These are phyloP conservation scores for Agrotis segetum DNA, from an alignment of 2,888 invertebrate genomes.

Conservation along the genomic window DNA sequence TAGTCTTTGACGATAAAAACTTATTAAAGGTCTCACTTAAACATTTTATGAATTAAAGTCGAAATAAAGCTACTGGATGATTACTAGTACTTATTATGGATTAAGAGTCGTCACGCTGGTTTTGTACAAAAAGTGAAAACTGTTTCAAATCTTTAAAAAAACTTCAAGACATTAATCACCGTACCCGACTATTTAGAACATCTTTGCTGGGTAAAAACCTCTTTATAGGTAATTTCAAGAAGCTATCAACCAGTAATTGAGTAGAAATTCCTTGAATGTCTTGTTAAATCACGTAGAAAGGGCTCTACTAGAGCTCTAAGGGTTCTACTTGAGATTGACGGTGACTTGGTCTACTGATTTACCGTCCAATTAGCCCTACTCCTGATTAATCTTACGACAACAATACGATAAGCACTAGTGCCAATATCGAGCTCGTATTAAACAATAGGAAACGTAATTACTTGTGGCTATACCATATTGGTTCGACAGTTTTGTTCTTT, in stretches of 20 bases:
- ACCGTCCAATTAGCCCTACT: conserved; percentile 30
- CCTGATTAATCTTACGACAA: conserved; percentile 33
- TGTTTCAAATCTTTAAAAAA: too few species aligned
- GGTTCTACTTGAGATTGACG: background rate
- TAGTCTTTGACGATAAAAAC: too few species aligned
- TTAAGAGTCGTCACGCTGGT: too few species aligned
- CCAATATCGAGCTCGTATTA: conserved; percentile 18
- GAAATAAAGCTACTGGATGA: too few species aligned
- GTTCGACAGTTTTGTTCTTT: background rate
- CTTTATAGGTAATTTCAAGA: too few species aligned
- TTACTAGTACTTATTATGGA: too few species aligned
- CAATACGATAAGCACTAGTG: conserved; percentile 12
- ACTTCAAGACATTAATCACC: too few species aligned
- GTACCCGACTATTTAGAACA: too few species aligned
- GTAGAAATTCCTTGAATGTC: background rate
- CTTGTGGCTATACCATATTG: background rate
- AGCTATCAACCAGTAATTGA: background rate
- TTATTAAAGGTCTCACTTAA: too few species aligned
- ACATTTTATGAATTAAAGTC: too few species aligned
- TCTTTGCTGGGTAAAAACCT: too few species aligned
- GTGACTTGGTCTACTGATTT: conserved; percentile 13
- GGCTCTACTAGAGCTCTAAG: background rate
- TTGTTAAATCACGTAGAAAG: background rate
- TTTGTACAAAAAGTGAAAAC: too few species aligned
- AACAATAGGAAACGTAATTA: conserved; percentile 30